Base-by-base conservation (phyloP, 2,888 invertebrate species). In the Platycheirus rosarum region DNA sequence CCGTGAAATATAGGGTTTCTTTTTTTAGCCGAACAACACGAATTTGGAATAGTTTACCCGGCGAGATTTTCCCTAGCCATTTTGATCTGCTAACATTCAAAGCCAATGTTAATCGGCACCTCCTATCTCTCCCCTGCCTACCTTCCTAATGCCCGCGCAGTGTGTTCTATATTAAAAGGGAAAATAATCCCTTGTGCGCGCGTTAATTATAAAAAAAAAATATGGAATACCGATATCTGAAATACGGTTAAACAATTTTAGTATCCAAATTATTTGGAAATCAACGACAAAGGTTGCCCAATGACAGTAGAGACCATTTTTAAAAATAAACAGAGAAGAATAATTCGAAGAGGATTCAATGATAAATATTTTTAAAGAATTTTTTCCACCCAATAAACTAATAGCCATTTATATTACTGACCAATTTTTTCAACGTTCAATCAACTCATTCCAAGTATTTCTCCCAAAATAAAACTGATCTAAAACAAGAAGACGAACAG, bases 231-330 rank as follows among this genome's bases (percentile, higher is more conserved):
- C 11, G 2, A 26, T 49, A 20, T 18, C 49, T 2, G 49, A 49
- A 11, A 49, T 5, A 49, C 49, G 23, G 2, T 23, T 86, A n/a
- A 86, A 86, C 40, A 79, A 85, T 48, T 85, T 84, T 35, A 84
- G 82, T 44, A 20, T 55, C 11, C 49, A 49, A 26, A 11, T 11
- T 16, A 11, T 49, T 11, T 49, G 5, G 49, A 49, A 26, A 49
- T 14, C 6, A 23, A 5, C 3, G 18, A 23, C 20, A 3, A 2
- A 18, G 26, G 26, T 4, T 44, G 14, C 13, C 44, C 44, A 18
- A 44, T 44, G 44, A 13, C 44, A 6, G 2, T 44, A 13, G 14
- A 44, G 14, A 44, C 44, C 2, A 44, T 29, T 2, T 69, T 69
- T 40, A 35, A 7, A 69, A 63, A 2, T 75, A 70, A 32, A 42